Evolutionary conservation across 2,888 invertebrate species (phyloP), one percentile per base, ranked within the genome.

Genomic region (Acleris holmiana): DNA sequence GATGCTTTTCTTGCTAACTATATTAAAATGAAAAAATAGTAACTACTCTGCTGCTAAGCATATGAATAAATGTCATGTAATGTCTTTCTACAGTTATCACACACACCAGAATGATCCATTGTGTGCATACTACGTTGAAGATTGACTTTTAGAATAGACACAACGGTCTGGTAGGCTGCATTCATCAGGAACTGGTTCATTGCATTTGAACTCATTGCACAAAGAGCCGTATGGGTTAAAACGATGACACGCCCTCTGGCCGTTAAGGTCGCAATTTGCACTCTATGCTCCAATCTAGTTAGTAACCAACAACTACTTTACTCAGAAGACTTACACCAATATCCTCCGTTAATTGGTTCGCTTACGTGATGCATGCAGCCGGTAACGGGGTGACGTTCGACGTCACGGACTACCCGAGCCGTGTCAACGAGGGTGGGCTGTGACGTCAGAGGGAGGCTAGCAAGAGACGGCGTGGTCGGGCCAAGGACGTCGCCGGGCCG

Each of bases 401-500:
- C 91, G 89, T 90, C 91, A 88, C 81, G 70, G 80, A 78, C 80
- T 83, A 81, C 84, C 82, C 78, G 83, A 69, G 76, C 79, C 74
- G 82, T 82, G 82, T 79, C 79, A 79, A 77, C 73, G 77, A 78
- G 86, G 82, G 83, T 77, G 82, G 78, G 82, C 71, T 69, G 85
- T 89, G 89, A 89, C 89, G 91, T 89, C 86, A 87, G 76, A 63
- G 57, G 60, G 61, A 65, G 70, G 72, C 76, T 17, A 44, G 75
- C 72, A 80, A 83, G 86, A 85, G 83, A 72, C 79, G 70, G 82
- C 82, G 79, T 82, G 84, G 80, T 82, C 73, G 83, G 86, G 88
- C 90, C 91, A 91, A 91, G 91, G 91, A 85, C 91, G 90, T 91
- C 90, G 84, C 89, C 89, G 79, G 84, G 91, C 88, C 91, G 89